Percentiles rank a stretch among this genome's conserved stretches.
Conservation (phyloP, 1,140 invertebrate genomes). For the Pissodes strobi region DNA sequence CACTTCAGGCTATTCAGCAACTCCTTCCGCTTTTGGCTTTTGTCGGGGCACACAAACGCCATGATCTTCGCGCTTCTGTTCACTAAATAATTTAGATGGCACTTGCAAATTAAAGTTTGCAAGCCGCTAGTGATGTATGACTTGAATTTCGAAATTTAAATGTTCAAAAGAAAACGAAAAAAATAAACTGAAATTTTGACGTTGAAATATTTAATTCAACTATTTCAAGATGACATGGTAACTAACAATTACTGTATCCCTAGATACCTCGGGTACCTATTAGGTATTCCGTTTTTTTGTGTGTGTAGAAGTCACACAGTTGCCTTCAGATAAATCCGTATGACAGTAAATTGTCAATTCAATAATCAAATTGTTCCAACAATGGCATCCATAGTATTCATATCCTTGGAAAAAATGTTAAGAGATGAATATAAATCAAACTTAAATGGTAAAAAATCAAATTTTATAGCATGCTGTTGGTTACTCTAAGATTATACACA, state of each 20-base stretch:
- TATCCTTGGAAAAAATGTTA: too few relatives aligned
- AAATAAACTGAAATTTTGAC: slow-evolving; percentile 27
- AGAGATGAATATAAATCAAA: too few relatives aligned
- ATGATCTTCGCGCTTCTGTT: slow-evolving; percentile 7
- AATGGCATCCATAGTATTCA: too few relatives aligned
- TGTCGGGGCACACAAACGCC: slow-evolving; percentile 45
- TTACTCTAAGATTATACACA: too few relatives aligned
- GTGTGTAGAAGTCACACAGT: too few relatives aligned
- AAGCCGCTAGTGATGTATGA: slow-evolving; percentile 19
- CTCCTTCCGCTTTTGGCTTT: slow-evolving; percentile 42
- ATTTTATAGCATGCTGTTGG: too few relatives aligned
- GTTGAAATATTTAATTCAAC: slow-evolving; percentile 24
- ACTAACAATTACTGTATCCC: background rate
- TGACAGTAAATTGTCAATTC: too few relatives aligned
- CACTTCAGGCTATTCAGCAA: slow-evolving; percentile 47
- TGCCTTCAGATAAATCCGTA: too few relatives aligned
- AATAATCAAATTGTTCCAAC: too few relatives aligned
- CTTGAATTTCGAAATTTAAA: slow-evolving; percentile 24
- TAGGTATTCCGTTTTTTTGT: too few relatives aligned
- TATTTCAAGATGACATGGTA: slow-evolving; percentile 11
- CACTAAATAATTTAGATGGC: background rate
- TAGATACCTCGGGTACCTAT: too few relatives aligned
- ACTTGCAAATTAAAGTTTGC: background rate
- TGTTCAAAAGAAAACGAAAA: background rate
- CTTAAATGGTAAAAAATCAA: too few relatives aligned